These are phyloP conservation scores for Harmothoe impar DNA, from an alignment of 2,888 invertebrate species.

Conservation along the genomic window DNA sequence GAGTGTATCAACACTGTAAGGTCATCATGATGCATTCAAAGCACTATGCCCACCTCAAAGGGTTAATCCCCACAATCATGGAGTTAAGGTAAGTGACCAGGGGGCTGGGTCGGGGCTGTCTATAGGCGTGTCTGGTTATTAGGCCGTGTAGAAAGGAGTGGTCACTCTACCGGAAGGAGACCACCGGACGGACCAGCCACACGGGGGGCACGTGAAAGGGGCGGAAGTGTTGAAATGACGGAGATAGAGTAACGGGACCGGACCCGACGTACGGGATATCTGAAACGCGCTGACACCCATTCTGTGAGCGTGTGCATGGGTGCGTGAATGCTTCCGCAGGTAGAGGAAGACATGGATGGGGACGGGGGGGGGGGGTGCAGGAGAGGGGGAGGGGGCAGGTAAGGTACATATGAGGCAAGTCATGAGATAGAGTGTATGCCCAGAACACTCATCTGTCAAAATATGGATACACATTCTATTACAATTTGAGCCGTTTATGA, in stretches of 20 bases:
- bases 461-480: too few relatives aligned
- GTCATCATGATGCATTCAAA: too few relatives aligned
- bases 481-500: too few relatives aligned
- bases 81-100: slow-evolving; percentile 48
- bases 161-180: slow-evolving; percentile 3
- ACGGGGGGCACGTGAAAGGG: slow-evolving; percentile 45
- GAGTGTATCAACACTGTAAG: too few relatives aligned
- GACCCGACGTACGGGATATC: slow-evolving; percentile 42
- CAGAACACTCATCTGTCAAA: too few relatives aligned
- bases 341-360: too few relatives aligned
- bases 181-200: neutral
- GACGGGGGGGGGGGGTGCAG: too few relatives aligned
- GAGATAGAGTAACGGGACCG: slow-evolving; percentile 58
- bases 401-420: too few relatives aligned
- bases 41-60: too few relatives aligned
- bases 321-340: neutral
- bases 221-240: slow-evolving; percentile 57
- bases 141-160: neutral
- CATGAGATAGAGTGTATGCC: too few relatives aligned
- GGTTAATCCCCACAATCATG: slow-evolving; percentile 50
- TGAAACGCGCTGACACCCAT: neutral
- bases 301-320: neutral
- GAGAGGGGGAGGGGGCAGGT: too few relatives aligned
- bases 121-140: neutral
- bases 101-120: neutral